Evolutionary conservation across 2,888 invertebrate species (phyloP).

Genomic region (Neocrepidodera transversa): DNA sequence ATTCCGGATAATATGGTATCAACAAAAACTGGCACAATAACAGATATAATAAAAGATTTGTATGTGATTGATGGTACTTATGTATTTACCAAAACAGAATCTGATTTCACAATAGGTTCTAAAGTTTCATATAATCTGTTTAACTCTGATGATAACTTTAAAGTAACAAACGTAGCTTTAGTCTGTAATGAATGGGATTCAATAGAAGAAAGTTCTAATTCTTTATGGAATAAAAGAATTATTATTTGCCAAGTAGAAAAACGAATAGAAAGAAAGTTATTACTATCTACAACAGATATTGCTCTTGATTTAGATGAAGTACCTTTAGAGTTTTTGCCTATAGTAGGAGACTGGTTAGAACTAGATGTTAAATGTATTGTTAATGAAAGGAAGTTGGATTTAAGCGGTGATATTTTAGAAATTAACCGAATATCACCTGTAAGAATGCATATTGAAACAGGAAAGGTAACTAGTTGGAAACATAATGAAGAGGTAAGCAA

Average conservation of each 20-base stretch:
- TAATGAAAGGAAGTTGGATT: conserved; percentile 64
- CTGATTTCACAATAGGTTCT: conserved; percentile 63
- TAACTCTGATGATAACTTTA: conserved; percentile 45
- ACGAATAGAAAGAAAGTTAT: conserved; percentile 56
- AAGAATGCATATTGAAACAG: conserved; percentile 65
- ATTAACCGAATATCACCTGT: conserved; percentile 68
- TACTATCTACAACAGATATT: conserved; percentile 65
- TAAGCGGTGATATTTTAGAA: conserved; percentile 67
- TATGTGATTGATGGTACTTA: conserved; percentile 69
- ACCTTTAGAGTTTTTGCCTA: conserved; percentile 70
- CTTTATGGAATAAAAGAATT: conserved; percentile 49
- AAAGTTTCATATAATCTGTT: conserved; percentile 61
- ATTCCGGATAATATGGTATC: conserved; percentile 24
- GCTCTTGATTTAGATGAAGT: conserved; percentile 69
- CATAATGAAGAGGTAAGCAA: conserved; percentile 43
- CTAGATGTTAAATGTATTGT: conserved; percentile 69
- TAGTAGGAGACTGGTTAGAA: conserved; percentile 74
- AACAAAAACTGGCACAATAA: conserved; percentile 65
- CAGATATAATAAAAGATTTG: conserved; percentile 62
- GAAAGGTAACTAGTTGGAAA: conserved; percentile 62
- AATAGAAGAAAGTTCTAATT: conserved; percentile 60
- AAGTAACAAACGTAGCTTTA: conserved; percentile 59
- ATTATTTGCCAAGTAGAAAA: conserved; percentile 59
- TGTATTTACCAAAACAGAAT: conserved; percentile 62
- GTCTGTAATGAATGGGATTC: conserved; percentile 50